Conservation (phyloP, 1,140 invertebrate species). For the Drosophila sulfurigaster region DNA sequence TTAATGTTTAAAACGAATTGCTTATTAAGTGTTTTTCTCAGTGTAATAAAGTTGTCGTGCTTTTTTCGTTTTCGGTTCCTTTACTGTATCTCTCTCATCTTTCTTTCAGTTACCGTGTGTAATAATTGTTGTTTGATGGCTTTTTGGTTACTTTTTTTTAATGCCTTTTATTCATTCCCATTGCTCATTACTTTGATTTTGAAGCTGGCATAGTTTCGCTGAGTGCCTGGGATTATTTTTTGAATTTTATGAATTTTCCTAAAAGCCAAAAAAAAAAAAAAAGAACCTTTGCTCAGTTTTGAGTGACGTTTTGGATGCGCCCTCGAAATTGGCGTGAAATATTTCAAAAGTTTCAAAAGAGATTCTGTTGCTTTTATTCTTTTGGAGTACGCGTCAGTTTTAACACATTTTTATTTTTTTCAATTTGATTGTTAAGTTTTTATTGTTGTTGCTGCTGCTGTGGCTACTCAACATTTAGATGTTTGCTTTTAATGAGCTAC, state of each 20-base stretch:
- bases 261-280: not conserved
- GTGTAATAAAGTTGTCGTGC: conserved; percentile 12
- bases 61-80: conserved; percentile 1
- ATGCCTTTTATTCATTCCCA: conserved; percentile 34
- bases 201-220: conserved; percentile 59
- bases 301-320: conserved; percentile 59
- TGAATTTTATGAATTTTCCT: conserved; percentile 32
- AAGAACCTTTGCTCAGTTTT: conserved; percentile 2
- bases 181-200: conserved; percentile 51
- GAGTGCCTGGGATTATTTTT: conserved; percentile 21
- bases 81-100: conserved; percentile 24
- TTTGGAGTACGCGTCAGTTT: conserved; percentile 63
- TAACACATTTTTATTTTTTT: conserved; percentile 63
- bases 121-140: conserved; percentile 50
- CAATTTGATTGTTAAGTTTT: conserved; percentile 43
- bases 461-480: conserved; percentile 29
- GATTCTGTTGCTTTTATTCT: conserved; percentile 63
- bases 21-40: not conserved
- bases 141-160: conserved; percentile 33
- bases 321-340: conserved; percentile 72
- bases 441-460: conserved; percentile 46
- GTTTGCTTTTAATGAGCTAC: conserved; percentile 65
- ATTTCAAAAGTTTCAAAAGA: conserved; percentile 54
- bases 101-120: conserved; percentile 39
- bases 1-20: not conserved